Percentiles rank a stretch among this genome's conserved stretches.
phyloP scores from a whole-genome alignment of 2,113 vertebrate genomes.

The Chionomys nivalis region DNA sequence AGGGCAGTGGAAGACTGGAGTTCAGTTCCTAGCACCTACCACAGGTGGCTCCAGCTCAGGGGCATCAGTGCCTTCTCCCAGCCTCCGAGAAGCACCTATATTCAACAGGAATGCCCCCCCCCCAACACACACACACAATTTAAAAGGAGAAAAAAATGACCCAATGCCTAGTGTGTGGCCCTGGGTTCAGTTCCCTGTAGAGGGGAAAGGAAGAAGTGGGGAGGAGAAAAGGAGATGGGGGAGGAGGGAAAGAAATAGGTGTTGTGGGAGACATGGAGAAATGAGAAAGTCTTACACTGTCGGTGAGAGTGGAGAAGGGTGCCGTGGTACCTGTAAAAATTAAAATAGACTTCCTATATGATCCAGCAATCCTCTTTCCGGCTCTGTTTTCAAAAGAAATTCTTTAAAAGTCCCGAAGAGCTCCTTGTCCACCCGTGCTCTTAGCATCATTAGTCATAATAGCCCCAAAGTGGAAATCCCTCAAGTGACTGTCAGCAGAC shows the following conservation, averaged over 20 bases:
- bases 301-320: not conserved
- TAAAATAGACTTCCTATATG: not conserved
- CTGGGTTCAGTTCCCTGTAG: not conserved
- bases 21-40: too few species aligned
- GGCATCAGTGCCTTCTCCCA: not conserved
- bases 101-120: too few species aligned
- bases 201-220: too few species aligned
- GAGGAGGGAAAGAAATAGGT: too few species aligned
- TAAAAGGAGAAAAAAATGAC: not conserved
- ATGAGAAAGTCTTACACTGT: not conserved
- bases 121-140: not conserved
- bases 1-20: not conserved
- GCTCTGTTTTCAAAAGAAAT: not conserved
- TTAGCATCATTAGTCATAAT: not conserved
- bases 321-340: not conserved
- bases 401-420: not conserved
- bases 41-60: not conserved
- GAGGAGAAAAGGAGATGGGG: too few species aligned
- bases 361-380: not conserved
- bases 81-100: not conserved
- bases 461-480: not conserved
- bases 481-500: not conserved
- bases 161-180: not conserved
- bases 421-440: not conserved
- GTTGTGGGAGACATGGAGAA: not conserved